Evolutionary conservation across 2,113 vertebrate genomes (phyloP).

Genomic region (Leptocoma aspasia): DNA sequence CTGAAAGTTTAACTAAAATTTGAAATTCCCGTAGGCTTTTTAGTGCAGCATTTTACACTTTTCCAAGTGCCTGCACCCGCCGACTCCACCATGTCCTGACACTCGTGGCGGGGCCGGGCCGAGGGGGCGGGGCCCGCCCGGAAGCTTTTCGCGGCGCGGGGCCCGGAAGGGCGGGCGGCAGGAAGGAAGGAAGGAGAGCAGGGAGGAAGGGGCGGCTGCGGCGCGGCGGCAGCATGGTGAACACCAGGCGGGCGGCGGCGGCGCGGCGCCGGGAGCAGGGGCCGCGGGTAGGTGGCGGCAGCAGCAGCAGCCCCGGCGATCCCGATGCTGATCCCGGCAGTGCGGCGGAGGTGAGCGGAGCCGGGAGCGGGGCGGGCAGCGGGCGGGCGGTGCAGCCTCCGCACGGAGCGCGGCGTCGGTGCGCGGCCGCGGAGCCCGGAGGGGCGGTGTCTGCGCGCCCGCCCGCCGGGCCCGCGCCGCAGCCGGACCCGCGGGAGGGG

Average conservation of each 20-base stretch:
- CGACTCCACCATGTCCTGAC: accelerated
- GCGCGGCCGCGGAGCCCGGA: too few species aligned
- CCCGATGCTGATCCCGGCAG: background rate
- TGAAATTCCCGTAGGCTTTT: background rate
- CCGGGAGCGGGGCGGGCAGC: background rate
- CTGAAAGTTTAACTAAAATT: background rate
- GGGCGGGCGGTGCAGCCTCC: background rate
- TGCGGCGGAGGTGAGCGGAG: background rate
- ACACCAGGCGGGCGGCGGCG: background rate
- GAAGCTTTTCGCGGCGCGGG: accelerated
- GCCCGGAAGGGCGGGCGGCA: background rate
- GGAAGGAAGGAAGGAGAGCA: background rate
- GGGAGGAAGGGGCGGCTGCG: background rate
- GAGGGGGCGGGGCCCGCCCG: background rate
- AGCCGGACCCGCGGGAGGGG: background rate
- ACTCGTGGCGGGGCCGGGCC: accelerated
- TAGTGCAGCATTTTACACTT: accelerated
- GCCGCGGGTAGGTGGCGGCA: background rate
- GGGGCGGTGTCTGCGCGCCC: background rate
- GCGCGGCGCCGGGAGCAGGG: background rate
- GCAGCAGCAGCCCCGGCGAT: background rate
- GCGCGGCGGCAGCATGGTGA: background rate
- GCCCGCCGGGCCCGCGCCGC: background rate
- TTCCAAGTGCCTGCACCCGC: accelerated
- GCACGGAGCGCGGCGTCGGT: background rate